Evolutionary conservation across 2,113 vertebrate species (phyloP).

Genomic region (Craseonycteris thonglongyai): DNA sequence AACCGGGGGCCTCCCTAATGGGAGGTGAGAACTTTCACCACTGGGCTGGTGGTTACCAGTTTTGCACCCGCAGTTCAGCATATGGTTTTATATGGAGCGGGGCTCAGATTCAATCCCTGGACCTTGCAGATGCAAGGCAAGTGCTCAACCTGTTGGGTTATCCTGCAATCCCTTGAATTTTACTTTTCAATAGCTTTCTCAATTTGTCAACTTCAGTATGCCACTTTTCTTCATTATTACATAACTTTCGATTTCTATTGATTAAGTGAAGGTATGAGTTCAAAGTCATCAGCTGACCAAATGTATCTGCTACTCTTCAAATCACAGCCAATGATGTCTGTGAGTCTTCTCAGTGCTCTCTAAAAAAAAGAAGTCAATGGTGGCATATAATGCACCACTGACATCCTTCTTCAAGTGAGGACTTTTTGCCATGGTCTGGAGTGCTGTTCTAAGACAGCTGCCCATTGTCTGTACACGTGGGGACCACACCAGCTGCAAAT

Average conservation of each 20-base stretch:
- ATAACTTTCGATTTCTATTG: background rate
- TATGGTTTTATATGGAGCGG: no score
- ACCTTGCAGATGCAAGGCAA: no score
- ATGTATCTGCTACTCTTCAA: background rate
- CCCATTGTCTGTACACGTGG: background rate
- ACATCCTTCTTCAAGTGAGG: background rate
- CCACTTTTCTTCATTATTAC: background rate
- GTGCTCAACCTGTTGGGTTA: no score
- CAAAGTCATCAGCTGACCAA: background rate
- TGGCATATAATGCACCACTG: background rate
- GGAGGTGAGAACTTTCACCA: no score
- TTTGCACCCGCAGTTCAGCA: no score
- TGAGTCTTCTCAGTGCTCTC: background rate
- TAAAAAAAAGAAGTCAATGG: background rate
- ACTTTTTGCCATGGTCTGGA: background rate
- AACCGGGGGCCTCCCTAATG: no score
- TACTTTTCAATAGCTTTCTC: background rate
- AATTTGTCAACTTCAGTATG: background rate
- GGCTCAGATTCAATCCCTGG: no score
- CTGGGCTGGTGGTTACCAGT: no score
- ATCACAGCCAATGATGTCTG: background rate
- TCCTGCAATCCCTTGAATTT: no score
- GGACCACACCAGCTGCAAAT: background rate
- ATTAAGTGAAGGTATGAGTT: background rate
- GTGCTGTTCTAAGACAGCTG: background rate